Evolutionary conservation across 2,113 vertebrate species (phyloP).

Genomic region (Pogona vitticeps): DNA sequence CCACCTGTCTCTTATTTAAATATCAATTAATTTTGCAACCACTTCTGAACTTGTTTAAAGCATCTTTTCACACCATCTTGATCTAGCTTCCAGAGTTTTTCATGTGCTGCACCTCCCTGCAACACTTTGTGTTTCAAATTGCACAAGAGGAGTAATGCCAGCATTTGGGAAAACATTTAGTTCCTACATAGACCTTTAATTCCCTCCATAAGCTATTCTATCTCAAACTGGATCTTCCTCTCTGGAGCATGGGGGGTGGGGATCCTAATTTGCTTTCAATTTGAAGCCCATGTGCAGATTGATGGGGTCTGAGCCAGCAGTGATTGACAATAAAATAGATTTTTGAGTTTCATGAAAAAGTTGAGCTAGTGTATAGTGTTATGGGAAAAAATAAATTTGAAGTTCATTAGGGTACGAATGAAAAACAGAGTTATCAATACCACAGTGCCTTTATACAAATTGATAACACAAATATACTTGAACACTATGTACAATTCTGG

Average conservation of each 20-base stretch:
- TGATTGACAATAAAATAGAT: not conserved
- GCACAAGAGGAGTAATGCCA: not conserved
- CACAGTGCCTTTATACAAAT: not conserved
- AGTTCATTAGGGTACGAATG: not conserved
- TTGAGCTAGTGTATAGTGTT: not conserved
- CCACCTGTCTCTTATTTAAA: not conserved
- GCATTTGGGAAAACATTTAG: not conserved
- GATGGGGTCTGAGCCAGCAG: not conserved
- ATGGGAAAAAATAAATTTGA: not conserved
- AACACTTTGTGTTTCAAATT: not conserved
- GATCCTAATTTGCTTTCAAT: no score
- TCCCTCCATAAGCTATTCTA: not conserved
- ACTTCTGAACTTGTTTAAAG: not conserved
- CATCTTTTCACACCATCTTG: not conserved
- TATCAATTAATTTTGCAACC: not conserved
- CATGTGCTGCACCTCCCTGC: not conserved
- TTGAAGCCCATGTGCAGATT: not conserved
- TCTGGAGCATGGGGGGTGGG: not conserved
- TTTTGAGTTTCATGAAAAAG: not conserved
- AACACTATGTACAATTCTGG: not conserved
- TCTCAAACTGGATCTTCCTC: not conserved
- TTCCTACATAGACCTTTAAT: not conserved
- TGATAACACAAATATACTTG: not conserved
- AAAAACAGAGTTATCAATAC: not conserved
- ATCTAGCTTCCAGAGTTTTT: not conserved